These are phyloP conservation scores for Melanitta fusca DNA, from an alignment of 2,797 vertebrate genomes.

Conservation along the genomic window DNA sequence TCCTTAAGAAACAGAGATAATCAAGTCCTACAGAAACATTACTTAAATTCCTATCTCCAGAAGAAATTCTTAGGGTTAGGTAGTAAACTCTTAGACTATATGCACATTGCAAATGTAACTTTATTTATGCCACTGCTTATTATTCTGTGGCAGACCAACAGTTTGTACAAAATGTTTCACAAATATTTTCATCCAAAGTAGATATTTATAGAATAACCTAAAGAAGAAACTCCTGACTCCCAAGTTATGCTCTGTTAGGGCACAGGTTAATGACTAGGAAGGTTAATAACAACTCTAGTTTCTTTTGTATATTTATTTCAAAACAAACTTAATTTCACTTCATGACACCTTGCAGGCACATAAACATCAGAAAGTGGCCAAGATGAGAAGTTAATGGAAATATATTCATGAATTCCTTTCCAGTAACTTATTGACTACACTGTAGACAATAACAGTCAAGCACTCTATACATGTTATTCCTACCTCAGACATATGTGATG, in stretches of 20 bases:
- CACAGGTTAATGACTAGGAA: not conserved
- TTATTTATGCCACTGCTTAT: not conserved
- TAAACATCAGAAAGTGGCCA: not conserved
- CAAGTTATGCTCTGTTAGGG: not conserved
- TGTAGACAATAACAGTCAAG: not conserved
- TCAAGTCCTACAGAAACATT: not conserved
- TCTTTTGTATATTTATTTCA: not conserved
- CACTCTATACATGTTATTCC: not conserved
- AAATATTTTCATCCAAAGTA: not conserved
- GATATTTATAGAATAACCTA: not conserved
- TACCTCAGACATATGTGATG: not conserved
- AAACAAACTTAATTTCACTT: not conserved
- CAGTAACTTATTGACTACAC: not conserved
- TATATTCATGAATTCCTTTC: not conserved
- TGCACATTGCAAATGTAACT: not conserved
- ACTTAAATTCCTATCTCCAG: not conserved
- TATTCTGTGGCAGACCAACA: not conserved
- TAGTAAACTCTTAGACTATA: not conserved
- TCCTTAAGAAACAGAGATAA: not conserved
- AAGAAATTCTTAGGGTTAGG: not conserved
- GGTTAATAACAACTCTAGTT: not conserved
- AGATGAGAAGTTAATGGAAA: not conserved
- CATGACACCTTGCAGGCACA: not conserved
- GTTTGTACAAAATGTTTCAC: not conserved
- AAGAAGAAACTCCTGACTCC: not conserved